A percentile compares a stretch with the other conserved stretches of the same genome.
Evolutionary conservation across 2,888 invertebrate genomes (phyloP).

Genomic region (Aricia artaxerxes): DNA sequence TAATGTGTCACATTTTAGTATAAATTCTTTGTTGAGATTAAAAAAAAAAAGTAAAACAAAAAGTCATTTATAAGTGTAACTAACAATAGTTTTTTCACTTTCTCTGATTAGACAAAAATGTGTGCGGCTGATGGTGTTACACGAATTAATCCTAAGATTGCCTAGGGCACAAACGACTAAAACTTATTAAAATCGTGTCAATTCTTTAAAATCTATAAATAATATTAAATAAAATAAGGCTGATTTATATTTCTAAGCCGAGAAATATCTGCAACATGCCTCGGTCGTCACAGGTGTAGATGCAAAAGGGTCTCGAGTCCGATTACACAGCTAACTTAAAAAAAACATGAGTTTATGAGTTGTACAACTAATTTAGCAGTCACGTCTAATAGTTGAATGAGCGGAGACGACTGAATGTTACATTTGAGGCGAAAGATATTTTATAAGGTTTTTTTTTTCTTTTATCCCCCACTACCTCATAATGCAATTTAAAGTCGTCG

Average conservation of each 20-base stretch:
- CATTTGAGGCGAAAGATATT: slow-evolving; percentile 25
- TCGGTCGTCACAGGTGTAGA: background rate
- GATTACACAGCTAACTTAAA: background rate
- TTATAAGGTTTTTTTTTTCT: background rate
- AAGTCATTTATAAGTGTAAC: background rate
- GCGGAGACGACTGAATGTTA: slow-evolving; percentile 11
- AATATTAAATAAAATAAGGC: slow-evolving; percentile 25
- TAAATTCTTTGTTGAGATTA: background rate
- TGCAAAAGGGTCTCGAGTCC: background rate
- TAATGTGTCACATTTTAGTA: background rate
- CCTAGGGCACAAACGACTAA: slow-evolving; percentile 29
- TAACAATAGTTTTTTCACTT: background rate
- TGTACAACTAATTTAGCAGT: slow-evolving; percentile 18
- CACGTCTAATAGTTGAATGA: slow-evolving; percentile 21
- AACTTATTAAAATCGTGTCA: slow-evolving; percentile 28
- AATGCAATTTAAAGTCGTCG: background rate
- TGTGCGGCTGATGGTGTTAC: background rate
- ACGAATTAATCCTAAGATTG: slow-evolving; percentile 22
- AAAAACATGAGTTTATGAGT: background rate
- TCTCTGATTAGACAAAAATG: background rate
- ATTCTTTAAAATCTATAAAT: slow-evolving; percentile 26
- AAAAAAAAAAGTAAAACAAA: background rate
- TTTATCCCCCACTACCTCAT: background rate
- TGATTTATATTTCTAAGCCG: slow-evolving; percentile 4
- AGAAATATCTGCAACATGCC: background rate